Evolutionary conservation across 1,140 invertebrate genomes (phyloP).

Genomic region (Musca domestica): DNA sequence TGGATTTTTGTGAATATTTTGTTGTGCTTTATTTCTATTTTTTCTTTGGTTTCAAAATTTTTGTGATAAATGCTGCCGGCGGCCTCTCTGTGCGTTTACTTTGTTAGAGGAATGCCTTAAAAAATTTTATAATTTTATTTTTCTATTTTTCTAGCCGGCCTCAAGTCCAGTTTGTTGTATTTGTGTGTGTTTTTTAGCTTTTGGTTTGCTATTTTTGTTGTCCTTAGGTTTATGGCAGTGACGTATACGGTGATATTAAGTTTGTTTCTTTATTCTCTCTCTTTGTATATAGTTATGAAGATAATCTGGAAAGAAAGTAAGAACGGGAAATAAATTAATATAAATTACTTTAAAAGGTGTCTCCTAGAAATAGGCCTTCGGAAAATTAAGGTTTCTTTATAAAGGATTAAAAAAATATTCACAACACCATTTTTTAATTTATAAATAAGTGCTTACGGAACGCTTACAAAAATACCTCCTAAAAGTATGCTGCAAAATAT

Average conservation of each 20-base stretch:
- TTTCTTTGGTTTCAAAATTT: neutral
- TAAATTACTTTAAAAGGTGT: too few relatives aligned
- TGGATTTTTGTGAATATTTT: neutral
- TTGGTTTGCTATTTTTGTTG: neutral
- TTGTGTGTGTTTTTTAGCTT: neutral
- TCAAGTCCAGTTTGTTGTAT: neutral
- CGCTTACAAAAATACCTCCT: too few relatives aligned
- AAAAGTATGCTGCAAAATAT: too few relatives aligned
- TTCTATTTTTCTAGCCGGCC: neutral
- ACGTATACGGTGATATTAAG: conserved; percentile 14
- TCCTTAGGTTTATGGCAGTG: conserved; percentile 20
- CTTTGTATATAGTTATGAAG: neutral
- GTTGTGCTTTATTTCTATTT: neutral
- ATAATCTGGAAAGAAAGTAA: conserved; percentile 13
- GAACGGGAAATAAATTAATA: neutral
- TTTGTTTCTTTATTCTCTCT: neutral
- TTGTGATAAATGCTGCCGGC: conserved; percentile 10
- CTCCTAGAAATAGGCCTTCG: too few relatives aligned
- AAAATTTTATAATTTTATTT: conserved; percentile 7
- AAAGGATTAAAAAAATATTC: too few relatives aligned
- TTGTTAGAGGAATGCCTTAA: conserved; percentile 11
- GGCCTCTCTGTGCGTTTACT: too few relatives aligned
- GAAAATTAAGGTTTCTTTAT: too few relatives aligned
- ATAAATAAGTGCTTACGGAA: too few relatives aligned
- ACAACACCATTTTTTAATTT: too few relatives aligned